phyloP scores from a whole-genome alignment of 2,113 vertebrate species.

The Zosterops borbonicus region DNA sequence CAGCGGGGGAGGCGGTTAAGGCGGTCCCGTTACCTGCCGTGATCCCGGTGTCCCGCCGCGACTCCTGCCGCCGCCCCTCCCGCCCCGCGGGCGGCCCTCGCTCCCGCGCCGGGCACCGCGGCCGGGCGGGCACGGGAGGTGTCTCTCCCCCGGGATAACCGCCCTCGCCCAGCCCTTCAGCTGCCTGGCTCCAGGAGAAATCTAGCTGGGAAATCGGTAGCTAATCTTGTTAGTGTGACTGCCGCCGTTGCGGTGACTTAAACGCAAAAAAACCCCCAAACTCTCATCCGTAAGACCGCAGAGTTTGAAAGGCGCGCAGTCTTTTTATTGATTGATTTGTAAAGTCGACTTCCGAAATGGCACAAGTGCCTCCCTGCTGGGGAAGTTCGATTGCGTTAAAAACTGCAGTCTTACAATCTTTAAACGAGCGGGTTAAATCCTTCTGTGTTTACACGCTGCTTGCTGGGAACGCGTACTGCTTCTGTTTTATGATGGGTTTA shows the following conservation, averaged over 20 bases:
- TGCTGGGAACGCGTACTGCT: background rate
- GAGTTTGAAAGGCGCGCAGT: background rate
- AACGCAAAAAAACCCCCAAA: accelerated
- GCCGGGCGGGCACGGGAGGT: background rate
- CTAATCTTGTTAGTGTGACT: background rate
- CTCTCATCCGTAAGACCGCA: accelerated
- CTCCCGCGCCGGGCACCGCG: background rate
- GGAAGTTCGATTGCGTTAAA: background rate
- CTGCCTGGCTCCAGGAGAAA: background rate
- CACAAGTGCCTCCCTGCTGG: background rate
- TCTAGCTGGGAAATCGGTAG: background rate
- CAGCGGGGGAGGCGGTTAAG: too few relatives aligned
- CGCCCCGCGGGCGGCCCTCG: background rate
- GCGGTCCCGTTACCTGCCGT: background rate
- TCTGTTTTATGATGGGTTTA: background rate
- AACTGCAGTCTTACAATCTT: background rate
- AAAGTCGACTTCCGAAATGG: background rate
- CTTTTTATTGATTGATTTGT: background rate
- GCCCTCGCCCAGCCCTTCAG: accelerated
- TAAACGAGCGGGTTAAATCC: background rate
- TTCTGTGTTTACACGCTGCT: background rate
- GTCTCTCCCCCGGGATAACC: accelerated
- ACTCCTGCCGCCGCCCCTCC: background rate
- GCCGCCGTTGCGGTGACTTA: background rate
- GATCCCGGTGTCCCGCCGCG: background rate